Base-by-base conservation (phyloP, 2,797 vertebrate species). In the Pseudomugil tenellus region DNA sequence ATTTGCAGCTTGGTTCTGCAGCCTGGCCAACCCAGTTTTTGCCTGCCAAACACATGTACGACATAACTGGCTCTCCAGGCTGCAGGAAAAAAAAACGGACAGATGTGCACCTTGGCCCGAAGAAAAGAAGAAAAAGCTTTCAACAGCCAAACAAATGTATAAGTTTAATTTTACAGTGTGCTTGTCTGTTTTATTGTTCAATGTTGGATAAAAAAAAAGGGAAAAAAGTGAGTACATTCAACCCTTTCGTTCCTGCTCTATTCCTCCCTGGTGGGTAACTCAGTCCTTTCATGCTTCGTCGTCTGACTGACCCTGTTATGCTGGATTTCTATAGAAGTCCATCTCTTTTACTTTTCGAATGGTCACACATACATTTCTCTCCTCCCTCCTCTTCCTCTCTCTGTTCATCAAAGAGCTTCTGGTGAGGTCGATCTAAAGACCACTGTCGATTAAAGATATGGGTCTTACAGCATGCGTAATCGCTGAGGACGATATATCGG, bases 281-380 rank as follows among this genome's bases (percentile, higher is more conserved):
- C 87, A 88, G 71, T 80, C 80, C 85, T 90, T 91, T 89, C 89
- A 91, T 89, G 86, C 87, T 90, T 76, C 57, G 85, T 88, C 81
- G 53, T 90, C 74, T 84, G 37, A 67, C 86, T 79, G 85, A 78
- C 76, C 82, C 83, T 77, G 70, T 88, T 88, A 86, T 84, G 37
- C 84, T 77, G 74, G 86, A 84, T 87, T 92, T 82, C 80, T 88
- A 73, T 88, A 90, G 75, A 68, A 69, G 70, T 78, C 65, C 51
- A 56, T 86, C 67, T 88, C 82, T 86, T 77, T 87, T 68, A 87
- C 84, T 80, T 73, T 84, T 87, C 81, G 83, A 82, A 79, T 81
- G 81, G 77, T 76, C 83, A 83, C 79, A 80, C 73, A 83, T 62
- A 48, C 56, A 54, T 69, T 67, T 64, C 48, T 58, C 63, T 63